These are phyloP conservation scores for Saxidomus purpurata DNA, from an alignment of 1,140 invertebrate species.

Conservation along the genomic window DNA sequence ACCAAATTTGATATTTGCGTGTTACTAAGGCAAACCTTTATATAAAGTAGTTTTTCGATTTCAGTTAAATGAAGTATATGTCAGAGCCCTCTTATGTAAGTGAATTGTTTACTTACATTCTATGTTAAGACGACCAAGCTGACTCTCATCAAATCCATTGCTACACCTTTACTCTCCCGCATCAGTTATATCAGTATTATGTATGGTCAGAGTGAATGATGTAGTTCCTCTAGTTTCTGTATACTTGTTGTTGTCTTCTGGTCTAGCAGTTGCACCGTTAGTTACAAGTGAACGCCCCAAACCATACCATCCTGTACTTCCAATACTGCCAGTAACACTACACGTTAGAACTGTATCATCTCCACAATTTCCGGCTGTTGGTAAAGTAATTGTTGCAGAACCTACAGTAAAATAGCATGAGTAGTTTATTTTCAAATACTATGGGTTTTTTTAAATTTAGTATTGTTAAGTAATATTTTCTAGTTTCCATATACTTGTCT, in stretches of 20 bases:
- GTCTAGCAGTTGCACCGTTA: neutral
- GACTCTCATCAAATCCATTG: neutral
- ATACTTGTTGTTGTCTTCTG: neutral
- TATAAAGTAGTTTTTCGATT: no score
- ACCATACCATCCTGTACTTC: neutral
- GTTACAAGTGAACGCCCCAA: neutral
- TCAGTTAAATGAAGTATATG: no score
- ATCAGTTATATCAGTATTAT: neutral
- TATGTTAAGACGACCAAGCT: neutral
- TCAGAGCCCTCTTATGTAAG: no score
- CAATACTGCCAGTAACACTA: neutral
- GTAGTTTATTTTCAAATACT: no score
- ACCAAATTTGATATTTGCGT: no score
- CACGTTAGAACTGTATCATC: neutral
- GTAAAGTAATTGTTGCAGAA: neutral
- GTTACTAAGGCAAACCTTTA: no score
- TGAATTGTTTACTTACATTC: neutral
- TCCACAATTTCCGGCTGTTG: neutral
- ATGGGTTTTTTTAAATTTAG: no score
- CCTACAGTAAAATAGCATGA: neutral
- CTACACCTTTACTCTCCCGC: neutral
- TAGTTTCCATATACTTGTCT: no score
- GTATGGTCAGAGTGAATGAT: neutral
- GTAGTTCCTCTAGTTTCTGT: neutral
- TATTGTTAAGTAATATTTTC: no score